Evolutionary conservation across 2,113 vertebrate genomes (phyloP).

Genomic region (Lophura nycthemera): DNA sequence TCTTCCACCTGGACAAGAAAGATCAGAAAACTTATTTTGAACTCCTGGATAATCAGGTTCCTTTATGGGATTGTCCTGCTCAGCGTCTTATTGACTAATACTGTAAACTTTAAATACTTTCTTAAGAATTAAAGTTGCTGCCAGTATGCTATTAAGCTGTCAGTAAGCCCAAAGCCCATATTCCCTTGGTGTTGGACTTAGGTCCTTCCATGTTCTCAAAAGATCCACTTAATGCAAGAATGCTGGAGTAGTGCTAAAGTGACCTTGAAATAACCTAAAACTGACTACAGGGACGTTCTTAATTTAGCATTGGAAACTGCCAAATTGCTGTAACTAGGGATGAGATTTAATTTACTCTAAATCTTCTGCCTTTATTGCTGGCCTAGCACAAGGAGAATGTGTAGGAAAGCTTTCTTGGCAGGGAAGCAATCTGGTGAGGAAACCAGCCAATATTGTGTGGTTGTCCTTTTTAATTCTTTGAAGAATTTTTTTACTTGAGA

Average conservation of each 20-base stretch:
- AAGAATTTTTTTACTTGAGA: neutral
- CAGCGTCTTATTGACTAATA: neutral
- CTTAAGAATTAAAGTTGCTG: neutral
- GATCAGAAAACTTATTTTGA: neutral
- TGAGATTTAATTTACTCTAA: constrained; percentile 3
- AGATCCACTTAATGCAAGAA: neutral
- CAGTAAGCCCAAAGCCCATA: neutral
- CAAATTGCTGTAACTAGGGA: neutral
- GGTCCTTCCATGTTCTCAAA: neutral
- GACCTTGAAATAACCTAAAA: neutral
- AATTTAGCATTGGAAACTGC: neutral
- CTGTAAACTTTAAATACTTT: neutral
- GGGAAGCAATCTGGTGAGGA: neutral
- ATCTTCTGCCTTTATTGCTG: constrained; percentile 3
- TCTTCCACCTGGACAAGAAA: neutral
- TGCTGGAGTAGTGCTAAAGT: neutral
- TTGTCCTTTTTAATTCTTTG: neutral
- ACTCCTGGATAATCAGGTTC: neutral
- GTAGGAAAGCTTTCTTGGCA: neutral
- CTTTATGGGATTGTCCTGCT: neutral
- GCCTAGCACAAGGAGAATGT: neutral
- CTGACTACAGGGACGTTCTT: neutral
- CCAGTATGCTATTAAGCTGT: neutral
- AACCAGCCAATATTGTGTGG: neutral
- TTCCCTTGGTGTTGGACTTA: neutral